phyloP scores from a whole-genome alignment of 1,140 invertebrate genomes.

The Bombus soroeensis region DNA sequence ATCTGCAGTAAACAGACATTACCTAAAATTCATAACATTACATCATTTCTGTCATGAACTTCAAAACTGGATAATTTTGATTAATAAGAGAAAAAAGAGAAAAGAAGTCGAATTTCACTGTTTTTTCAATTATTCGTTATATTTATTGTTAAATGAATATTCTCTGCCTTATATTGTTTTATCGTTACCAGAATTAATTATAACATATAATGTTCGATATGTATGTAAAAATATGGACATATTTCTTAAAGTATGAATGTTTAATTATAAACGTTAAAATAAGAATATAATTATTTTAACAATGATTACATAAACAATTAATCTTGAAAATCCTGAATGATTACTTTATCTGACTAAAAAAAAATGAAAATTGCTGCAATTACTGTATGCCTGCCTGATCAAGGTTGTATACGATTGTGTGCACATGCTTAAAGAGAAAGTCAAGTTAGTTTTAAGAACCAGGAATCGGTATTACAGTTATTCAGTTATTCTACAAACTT shows the following conservation, averaged over 20 bases:
- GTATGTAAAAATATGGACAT: background rate
- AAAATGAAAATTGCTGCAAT: background rate
- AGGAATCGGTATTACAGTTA: background rate
- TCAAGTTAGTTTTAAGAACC: too few relatives aligned
- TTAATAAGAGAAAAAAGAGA: background rate
- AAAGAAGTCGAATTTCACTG: background rate
- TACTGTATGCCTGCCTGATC: fast-evolving
- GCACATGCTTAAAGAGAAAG: background rate
- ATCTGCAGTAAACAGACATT: slow-evolving; percentile 23
- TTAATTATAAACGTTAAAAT: too few relatives aligned
- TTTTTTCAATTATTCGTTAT: background rate
- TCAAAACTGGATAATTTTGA: background rate
- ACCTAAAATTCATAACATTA: background rate
- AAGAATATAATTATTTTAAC: fast-evolving
- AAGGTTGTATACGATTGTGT: too few relatives aligned
- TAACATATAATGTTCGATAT: background rate
- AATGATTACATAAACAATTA: background rate
- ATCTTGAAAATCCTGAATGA: background rate
- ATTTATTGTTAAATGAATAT: background rate
- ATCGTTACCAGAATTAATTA: background rate
- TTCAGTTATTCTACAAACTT: background rate
- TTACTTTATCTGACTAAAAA: background rate
- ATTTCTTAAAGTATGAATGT: too few relatives aligned
- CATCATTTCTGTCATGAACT: background rate
- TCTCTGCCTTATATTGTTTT: background rate